These are phyloP conservation scores for Caenorhabditis afra DNA, from an alignment of 2,888 invertebrate genomes.

Conservation along the genomic window DNA sequence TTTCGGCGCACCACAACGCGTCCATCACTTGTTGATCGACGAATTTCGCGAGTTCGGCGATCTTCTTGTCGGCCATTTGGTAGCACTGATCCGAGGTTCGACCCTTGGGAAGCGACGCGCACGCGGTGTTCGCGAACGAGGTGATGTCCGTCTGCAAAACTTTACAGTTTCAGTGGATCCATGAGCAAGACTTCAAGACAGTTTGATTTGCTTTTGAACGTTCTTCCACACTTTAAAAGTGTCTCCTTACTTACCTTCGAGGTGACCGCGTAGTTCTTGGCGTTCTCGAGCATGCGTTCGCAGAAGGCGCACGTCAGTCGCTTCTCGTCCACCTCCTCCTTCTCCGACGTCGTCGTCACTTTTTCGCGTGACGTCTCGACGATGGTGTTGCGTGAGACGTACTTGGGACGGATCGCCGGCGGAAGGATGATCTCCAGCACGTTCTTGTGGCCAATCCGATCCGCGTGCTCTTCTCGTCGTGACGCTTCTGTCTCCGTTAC, in stretches of 20 bases:
- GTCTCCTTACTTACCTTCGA: slow-evolving; percentile 72
- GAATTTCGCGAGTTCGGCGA: slow-evolving; percentile 73
- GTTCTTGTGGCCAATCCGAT: slow-evolving; percentile 62
- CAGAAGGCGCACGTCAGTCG: slow-evolving; percentile 75
- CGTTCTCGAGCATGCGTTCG: slow-evolving; percentile 74
- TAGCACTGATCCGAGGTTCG: slow-evolving; percentile 70
- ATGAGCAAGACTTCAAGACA: too few relatives aligned
- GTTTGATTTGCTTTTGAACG: too few relatives aligned
- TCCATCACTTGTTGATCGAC: slow-evolving; percentile 77
- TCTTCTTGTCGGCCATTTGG: slow-evolving; percentile 75
- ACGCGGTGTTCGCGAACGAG: slow-evolving; percentile 72
- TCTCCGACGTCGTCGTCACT: slow-evolving; percentile 30
- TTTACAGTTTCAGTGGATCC: too few relatives aligned
- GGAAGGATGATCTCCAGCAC: slow-evolving; percentile 49
- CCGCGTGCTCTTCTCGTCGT: slow-evolving; percentile 36
- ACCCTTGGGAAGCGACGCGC: slow-evolving; percentile 65
- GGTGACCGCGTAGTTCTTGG: slow-evolving; percentile 74
- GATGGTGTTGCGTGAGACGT: slow-evolving; percentile 45
- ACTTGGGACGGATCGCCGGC: slow-evolving; percentile 30
- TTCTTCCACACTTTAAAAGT: too few relatives aligned
- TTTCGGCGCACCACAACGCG: slow-evolving; percentile 75
- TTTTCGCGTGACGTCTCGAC: slow-evolving; percentile 44
- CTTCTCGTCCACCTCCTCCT: slow-evolving; percentile 64
- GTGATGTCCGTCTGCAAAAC: slow-evolving; percentile 74
- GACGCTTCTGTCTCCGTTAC: slow-evolving; percentile 4